These are phyloP conservation scores for Drosophila cardini DNA, from an alignment of 1,140 invertebrate genomes.

Conservation along the genomic window DNA sequence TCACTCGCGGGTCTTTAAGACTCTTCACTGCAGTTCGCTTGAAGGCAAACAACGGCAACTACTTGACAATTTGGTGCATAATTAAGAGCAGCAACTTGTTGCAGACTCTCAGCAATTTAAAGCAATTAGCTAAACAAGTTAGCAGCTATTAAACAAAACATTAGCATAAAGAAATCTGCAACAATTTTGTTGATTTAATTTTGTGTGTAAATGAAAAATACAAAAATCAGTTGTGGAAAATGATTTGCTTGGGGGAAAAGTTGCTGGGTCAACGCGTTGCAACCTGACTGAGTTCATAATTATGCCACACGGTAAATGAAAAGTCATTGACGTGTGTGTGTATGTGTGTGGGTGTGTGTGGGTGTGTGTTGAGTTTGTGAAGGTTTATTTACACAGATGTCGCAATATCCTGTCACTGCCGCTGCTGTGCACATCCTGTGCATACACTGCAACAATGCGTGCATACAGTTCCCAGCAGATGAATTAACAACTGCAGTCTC, in stretches of 20 bases:
- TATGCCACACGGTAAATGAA: constrained; percentile 43
- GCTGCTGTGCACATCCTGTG: constrained; percentile 48
- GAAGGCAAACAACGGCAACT: constrained; percentile 45
- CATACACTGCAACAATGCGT: constrained; percentile 56
- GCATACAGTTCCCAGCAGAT: constrained; percentile 57
- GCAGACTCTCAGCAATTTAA: constrained; percentile 17
- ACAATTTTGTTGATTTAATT: not conserved
- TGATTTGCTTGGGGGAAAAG: constrained; percentile 18
- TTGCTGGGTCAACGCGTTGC: constrained; percentile 7
- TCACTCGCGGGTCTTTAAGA: constrained; percentile 14
- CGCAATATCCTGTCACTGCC: constrained; percentile 61
- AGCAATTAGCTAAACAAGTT: constrained; percentile 54
- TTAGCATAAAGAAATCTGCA: constrained; percentile 5
- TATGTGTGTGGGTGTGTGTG: not conserved
- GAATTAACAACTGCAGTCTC: constrained; percentile 66
- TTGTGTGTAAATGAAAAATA: not conserved
- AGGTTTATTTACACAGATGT: constrained; percentile 61
- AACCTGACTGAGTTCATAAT: constrained; percentile 50
- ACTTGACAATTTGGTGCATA: constrained; percentile 57
- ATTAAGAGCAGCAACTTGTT: constrained; percentile 67
- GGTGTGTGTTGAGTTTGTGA: not conserved
- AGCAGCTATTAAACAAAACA: constrained; percentile 8
- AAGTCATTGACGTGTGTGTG: constrained; percentile 62
- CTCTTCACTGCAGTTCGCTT: not conserved
- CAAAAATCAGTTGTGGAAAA: not conserved